phyloP scores from a whole-genome alignment of 2,113 vertebrate species.

The Theristicus caerulescens region DNA sequence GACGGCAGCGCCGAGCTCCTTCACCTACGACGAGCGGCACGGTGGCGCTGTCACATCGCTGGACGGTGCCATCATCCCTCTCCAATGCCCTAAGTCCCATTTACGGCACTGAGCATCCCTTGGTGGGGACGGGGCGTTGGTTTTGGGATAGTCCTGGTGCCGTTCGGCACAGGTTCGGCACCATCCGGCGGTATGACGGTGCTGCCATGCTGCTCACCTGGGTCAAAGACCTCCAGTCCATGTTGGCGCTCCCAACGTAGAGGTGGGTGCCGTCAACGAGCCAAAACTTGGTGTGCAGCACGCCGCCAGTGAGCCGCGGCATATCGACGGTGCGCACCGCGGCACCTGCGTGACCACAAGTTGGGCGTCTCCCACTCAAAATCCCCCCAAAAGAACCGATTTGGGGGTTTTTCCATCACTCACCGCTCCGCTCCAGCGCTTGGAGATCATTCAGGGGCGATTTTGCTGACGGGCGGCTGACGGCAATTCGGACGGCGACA shows the following conservation, averaged over 20 bases:
- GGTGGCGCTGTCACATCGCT: fast-evolving
- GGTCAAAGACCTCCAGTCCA: slow-evolving; percentile 95
- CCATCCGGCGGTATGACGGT: fast-evolving
- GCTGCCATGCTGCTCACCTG: slow-evolving; percentile 73
- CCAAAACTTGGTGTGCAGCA: slow-evolving; percentile 96
- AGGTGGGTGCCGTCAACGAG: slow-evolving; percentile 88
- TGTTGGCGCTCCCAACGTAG: slow-evolving; percentile 93
- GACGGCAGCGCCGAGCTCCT: slow-evolving; percentile 85
- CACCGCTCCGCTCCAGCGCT: slow-evolving; percentile 79
- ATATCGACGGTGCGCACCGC: slow-evolving; percentile 82
- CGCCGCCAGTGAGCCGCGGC: slow-evolving; percentile 81
- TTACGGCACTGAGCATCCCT: too few species aligned
- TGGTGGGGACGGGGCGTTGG: not conserved
- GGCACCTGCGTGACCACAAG: slow-evolving; percentile 70
- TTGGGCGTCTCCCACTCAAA: not conserved
- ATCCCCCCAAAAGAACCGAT: fast-evolving
- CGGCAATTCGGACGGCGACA: slow-evolving; percentile 78
- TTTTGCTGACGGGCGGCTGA: slow-evolving; percentile 64
- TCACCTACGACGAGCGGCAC: slow-evolving; percentile 75
- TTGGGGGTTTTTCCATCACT: not conserved
- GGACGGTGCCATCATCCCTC: fast-evolving
- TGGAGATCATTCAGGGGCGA: slow-evolving; percentile 66
- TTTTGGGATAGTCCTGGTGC: fast-evolving
- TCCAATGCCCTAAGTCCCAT: too few species aligned
- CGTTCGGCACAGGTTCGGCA: fast-evolving